Evolutionary conservation across 2,113 vertebrate species (phyloP).

Genomic region (Grantiella picta): DNA sequence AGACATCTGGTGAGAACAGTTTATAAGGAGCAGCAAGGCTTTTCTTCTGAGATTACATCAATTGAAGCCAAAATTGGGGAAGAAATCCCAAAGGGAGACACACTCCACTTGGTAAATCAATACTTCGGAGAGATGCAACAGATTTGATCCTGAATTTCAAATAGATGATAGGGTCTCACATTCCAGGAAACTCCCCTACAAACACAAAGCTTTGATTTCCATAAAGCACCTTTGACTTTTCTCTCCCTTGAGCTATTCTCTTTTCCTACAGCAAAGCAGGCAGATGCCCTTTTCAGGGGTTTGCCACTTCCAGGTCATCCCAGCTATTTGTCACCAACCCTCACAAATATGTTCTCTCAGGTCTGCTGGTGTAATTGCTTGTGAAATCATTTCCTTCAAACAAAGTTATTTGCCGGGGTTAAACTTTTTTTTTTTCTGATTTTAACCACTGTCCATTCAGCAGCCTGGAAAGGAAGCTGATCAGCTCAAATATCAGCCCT

Average conservation of each 20-base stretch:
- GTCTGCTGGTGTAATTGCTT: background rate
- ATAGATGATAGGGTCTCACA: background rate
- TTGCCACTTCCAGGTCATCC: background rate
- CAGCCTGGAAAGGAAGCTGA: background rate
- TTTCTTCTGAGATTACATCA: conserved; percentile 40
- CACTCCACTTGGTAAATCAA: conserved; percentile 6
- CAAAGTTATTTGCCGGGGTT: background rate
- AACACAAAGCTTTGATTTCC: background rate
- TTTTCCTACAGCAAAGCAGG: background rate
- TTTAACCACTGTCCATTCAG: background rate
- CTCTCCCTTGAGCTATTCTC: background rate
- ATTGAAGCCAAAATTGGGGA: conserved; percentile 43
- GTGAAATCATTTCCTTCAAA: background rate
- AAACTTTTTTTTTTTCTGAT: background rate
- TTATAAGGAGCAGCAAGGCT: conserved; percentile 22
- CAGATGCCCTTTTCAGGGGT: background rate
- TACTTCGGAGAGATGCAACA: background rate
- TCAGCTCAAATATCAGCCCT: background rate
- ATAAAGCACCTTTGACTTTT: background rate
- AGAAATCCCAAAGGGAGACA: conserved; percentile 29
- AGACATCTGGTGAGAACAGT: conserved; percentile 18
- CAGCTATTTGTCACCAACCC: background rate
- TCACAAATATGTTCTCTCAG: background rate
- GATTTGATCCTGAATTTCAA: conserved; percentile 16
- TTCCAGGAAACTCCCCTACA: background rate